Evolutionary conservation across 2,888 invertebrate species (phyloP), one percentile per base, ranked within the genome.

Genomic region (Acanthosepion lycidas): DNA sequence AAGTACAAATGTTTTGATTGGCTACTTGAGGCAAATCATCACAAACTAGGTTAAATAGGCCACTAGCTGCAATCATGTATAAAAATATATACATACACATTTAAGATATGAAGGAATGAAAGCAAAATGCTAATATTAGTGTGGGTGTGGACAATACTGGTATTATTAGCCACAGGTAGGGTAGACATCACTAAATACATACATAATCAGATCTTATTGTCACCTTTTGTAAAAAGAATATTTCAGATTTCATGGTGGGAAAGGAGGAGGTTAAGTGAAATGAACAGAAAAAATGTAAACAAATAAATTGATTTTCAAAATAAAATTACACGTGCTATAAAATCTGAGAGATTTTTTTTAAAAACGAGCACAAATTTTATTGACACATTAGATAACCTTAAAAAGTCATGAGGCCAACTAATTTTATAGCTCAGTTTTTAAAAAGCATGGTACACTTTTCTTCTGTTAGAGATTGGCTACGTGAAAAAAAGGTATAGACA

Each of bases 1-100:
- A 64, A 64, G 64, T 64, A 64, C 64, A 64, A 64, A 64, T 64
- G 64, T 64, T 64, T 64, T 64, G 64, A 64, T 64, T 64, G 64
- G 64, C 64, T 64, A 64, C 64, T 64, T 23, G 64, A 28, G 64
- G 64, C 64, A 28, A 64, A 64, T 64, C 20, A 64, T 64, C 26
- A 64, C 64, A 64, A 64, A 64, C 64, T 64, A 64, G 64, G 64
- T 64, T 64, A 64, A 64, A 64, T 64, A 64, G 64, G 64, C 64
- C 64, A 64, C 64, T 64, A 64, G 64, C 64, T 64, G 64, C 64
- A 64, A 64, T 64, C 64, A 26, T 64, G 64, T 64, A 26, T 64
- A 64, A 64, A 64, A 64, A 64, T 64, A 64, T 26, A 64, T 4
- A 28, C 26, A 64, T 4, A 64, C 26, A 64, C 51, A 28, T 26